Percentiles rank a stretch among this genome's conserved stretches.
Evolutionary conservation across 2,113 vertebrate species (phyloP).

Genomic region (Oryzias woworae): DNA sequence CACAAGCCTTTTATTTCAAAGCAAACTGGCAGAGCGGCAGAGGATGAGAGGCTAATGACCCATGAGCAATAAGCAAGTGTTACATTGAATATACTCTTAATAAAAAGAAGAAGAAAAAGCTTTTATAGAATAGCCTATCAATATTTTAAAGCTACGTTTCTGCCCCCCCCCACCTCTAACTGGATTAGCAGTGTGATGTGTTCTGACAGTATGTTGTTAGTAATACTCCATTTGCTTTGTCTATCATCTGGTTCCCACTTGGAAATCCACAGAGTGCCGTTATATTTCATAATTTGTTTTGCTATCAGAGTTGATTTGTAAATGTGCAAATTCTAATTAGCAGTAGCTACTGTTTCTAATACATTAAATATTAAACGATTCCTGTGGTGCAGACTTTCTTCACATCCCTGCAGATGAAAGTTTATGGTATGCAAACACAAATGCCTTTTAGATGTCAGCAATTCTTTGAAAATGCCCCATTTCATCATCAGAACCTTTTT

Average conservation of each 20-base stretch:
- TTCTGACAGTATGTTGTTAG: constrained; percentile 97
- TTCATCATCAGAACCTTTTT: constrained; percentile 76
- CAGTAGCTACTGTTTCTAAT: constrained; percentile 90
- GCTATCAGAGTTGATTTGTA: constrained; percentile 99
- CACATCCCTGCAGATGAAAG: constrained; percentile 90
- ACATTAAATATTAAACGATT: constrained; percentile 99
- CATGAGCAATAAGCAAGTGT: constrained; percentile 97
- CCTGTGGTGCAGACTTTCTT: constrained; percentile 87
- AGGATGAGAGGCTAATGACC: constrained; percentile 95
- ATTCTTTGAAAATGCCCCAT: constrained; percentile 83
- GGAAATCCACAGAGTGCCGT: constrained; percentile 87
- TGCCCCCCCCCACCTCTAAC: constrained; percentile 85
- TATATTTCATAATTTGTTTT: constrained; percentile 99
- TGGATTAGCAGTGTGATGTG: constrained; percentile 97
- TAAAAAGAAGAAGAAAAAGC: constrained; percentile 65
- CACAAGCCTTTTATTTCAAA: constrained; percentile 83
- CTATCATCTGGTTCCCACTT: constrained; percentile 94
- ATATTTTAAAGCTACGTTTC: constrained; percentile 98
- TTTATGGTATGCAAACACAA: constrained; percentile 91
- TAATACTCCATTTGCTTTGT: constrained; percentile 98
- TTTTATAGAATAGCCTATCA: constrained; percentile 98
- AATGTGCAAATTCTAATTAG: constrained; percentile 99
- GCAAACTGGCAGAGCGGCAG: constrained; percentile 81
- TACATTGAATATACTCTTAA: constrained; percentile 90
- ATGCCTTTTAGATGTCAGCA: constrained; percentile 86